Evolutionary conservation across 2,888 invertebrate genomes (phyloP).

Genomic region (Odiellus spinosus): DNA sequence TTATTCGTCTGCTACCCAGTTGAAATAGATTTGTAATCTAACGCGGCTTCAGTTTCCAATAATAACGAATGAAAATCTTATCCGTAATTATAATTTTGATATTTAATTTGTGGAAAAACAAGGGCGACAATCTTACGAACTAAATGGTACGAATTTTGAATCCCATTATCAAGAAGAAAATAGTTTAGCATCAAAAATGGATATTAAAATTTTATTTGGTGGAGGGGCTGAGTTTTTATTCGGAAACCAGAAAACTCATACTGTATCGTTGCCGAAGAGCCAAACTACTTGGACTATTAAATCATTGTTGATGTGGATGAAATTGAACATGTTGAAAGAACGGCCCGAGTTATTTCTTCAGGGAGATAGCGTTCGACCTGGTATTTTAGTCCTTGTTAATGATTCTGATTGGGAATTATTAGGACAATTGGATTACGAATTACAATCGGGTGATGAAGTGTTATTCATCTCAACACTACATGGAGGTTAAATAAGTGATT

Average conservation of each 20-base stretch:
- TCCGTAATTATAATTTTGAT: too few relatives aligned
- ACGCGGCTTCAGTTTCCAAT: too few relatives aligned
- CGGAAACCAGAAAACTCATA: constrained; percentile 56
- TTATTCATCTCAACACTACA: constrained; percentile 38
- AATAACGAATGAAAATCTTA: too few relatives aligned
- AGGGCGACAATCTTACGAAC: too few relatives aligned
- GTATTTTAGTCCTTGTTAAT: constrained; percentile 47
- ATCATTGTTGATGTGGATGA: constrained; percentile 62
- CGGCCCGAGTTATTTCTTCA: constrained; percentile 47
- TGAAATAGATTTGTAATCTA: too few relatives aligned
- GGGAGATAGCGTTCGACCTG: neutral
- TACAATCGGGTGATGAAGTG: constrained; percentile 32
- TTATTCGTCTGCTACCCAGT: too few relatives aligned
- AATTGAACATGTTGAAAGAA: constrained; percentile 64
- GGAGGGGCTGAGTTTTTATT: constrained; percentile 86
- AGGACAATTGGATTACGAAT: constrained; percentile 34
- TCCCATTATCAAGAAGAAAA: too few relatives aligned
- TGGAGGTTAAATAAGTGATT: constrained; percentile 35
- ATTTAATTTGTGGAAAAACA: too few relatives aligned
- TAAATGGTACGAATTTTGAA: too few relatives aligned
- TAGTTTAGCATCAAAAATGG: too few relatives aligned
- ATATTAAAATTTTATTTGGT: constrained; percentile 25
- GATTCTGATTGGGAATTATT: constrained; percentile 89
- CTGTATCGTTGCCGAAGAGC: constrained; percentile 45
- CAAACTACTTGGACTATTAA: constrained; percentile 44